Evolutionary conservation across 2,888 invertebrate genomes (phyloP).

Genomic region (Drosophila aldrichi): DNA sequence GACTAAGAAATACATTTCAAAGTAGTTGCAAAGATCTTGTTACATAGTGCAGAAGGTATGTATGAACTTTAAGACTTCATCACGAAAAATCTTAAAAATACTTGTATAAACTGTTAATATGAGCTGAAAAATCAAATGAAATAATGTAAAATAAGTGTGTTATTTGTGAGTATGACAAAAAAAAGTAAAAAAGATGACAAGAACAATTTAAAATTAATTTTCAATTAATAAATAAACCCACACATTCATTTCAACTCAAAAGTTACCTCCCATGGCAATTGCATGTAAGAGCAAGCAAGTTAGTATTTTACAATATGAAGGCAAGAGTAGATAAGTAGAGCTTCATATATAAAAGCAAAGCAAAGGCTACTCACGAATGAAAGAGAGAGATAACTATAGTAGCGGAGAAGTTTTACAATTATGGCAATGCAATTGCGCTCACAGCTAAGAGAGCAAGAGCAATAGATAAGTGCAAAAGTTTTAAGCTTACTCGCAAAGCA

Average conservation of each 20-base stretch:
- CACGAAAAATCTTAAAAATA: background rate
- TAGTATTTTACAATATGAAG: background rate
- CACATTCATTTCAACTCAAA: too few relatives aligned
- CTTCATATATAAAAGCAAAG: background rate
- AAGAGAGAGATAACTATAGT: background rate
- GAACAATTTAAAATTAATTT: background rate
- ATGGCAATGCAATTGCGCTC: too few relatives aligned
- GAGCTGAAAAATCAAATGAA: background rate
- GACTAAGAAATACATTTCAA: conserved; percentile 28
- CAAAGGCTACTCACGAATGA: background rate
- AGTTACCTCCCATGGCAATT: background rate
- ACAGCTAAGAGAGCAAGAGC: background rate
- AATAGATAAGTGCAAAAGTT: background rate
- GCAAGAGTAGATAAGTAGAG: background rate
- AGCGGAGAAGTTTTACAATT: background rate
- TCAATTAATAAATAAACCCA: background rate
- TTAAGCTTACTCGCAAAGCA: background rate
- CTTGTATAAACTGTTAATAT: background rate
- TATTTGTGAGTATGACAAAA: background rate
- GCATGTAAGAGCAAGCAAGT: background rate
- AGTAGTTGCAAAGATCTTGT: conserved; percentile 10
- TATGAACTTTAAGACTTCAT: conserved; percentile 4
- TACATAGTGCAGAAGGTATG: background rate
- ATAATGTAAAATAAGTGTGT: background rate
- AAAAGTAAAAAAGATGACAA: too few relatives aligned